A percentile compares a stretch with the other conserved stretches of the same genome.
These are phyloP conservation scores for Corythoichthys haematopterus DNA, from an alignment of 2,113 vertebrate species.

Conservation along the genomic window DNA sequence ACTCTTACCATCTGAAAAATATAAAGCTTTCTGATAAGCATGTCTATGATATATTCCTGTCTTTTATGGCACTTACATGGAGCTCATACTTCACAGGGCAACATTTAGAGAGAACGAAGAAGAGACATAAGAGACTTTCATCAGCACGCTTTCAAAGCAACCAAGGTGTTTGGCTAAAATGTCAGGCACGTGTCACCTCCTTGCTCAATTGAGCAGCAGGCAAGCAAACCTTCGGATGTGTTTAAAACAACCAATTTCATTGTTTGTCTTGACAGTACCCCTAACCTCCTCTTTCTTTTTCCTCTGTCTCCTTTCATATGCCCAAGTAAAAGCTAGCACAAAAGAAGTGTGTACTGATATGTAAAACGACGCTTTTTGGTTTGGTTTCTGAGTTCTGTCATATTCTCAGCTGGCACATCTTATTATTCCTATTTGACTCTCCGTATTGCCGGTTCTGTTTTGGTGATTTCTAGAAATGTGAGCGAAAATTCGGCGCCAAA, in stretches of 20 bases:
- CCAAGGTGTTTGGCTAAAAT: conserved; percentile 21
- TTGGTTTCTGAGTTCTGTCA: conserved; percentile 38
- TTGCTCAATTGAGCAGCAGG: conserved; percentile 19
- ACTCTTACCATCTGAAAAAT: conserved; percentile 52
- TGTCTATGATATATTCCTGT: conserved; percentile 50
- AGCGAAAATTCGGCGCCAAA: too few species aligned
- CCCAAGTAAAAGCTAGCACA: conserved; percentile 44
- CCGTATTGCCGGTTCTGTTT: conserved; percentile 19
- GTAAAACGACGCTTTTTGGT: conserved; percentile 57
- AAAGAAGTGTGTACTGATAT: conserved; percentile 45
- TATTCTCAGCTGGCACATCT: neutral
- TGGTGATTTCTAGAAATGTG: conserved; percentile 2
- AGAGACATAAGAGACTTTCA: conserved; percentile 22
- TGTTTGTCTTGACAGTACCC: conserved; percentile 52
- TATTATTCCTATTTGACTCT: conserved; percentile 4
- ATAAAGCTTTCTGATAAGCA: conserved; percentile 53
- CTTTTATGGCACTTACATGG: conserved; percentile 29
- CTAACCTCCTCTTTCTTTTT: neutral
- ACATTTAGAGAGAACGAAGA: conserved; percentile 39
- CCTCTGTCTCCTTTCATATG: conserved; percentile 24
- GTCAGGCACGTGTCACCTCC: conserved; percentile 8
- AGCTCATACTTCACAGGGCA: conserved; percentile 43
- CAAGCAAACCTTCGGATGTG: conserved; percentile 31
- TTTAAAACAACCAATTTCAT: conserved; percentile 52
- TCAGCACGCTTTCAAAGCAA: conserved; percentile 9